Evolutionary conservation across 1,140 invertebrate species (phyloP), one percentile per base, ranked within the genome.

Genomic region (Hyles euphorbiae): DNA sequence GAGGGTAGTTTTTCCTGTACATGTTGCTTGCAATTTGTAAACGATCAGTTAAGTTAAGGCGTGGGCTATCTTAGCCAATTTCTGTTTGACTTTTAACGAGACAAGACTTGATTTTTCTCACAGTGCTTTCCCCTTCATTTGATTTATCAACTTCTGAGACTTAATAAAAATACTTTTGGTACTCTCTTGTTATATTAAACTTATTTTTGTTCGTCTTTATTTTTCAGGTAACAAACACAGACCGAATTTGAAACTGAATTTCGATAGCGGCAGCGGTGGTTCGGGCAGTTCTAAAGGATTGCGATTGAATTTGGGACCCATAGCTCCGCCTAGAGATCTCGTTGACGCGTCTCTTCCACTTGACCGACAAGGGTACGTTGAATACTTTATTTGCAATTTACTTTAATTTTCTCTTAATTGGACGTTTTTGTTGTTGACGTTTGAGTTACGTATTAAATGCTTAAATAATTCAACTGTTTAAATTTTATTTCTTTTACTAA

Each of bases 301-400:
- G 77, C 93, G 90, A 78, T 86, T 93, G 58, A 92, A 93, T 68
- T 86, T 92, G 71, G 92, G 90, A 68, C 89, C 91, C 11, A 86
- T 89, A 40, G 87, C 89, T 47, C 91, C 92, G 9, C 91, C 92
- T 33, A 91, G 91, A 34, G 94, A 96, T 76, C 90, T 93, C 9
- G 93, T 97, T 58, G 95, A 97, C 81, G 92, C 94, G 3, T 91
- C 93, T 62, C 90, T 96, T 67, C 95, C 95, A 49, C 89, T 97
- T 55, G 95, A 96, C 82, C 93, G 95, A 79, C 96, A 97, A 91
- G 94, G 94, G 96, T 97, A 88, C 83, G 90, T 65, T 59, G 36
- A 40, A 40, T 40, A 5, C 2, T 40, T 52, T 45, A 34, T 52
- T 44, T 46, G 5, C 1, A 3, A 50, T 49, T 55, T 2, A 55